phyloP scores from a whole-genome alignment of 2,888 invertebrate species.

The Xylota sylvarum region DNA sequence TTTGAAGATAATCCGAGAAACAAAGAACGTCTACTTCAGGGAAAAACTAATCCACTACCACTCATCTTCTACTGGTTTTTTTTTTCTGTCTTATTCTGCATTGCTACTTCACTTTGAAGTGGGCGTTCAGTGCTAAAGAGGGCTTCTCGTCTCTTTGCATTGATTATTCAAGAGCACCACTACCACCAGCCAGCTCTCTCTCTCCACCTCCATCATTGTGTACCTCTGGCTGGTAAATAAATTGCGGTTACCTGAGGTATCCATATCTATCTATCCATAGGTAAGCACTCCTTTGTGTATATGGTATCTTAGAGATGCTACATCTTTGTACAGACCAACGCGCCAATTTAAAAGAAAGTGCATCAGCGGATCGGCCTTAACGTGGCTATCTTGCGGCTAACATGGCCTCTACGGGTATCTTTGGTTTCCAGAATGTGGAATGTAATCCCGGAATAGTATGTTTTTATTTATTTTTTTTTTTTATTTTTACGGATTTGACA shows the following conservation, averaged over 20 bases:
- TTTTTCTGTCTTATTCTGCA: conserved; percentile 5
- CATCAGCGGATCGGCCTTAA: conserved; percentile 17
- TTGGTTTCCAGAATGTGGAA: conserved; percentile 3
- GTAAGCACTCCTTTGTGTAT: conserved; percentile 36
- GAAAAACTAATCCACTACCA: conserved; percentile 33
- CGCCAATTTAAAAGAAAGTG: conserved; percentile 27
- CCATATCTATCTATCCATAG: conserved; percentile 7
- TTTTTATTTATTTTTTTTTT: conserved; percentile 1
- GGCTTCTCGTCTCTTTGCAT: conserved; percentile 34
- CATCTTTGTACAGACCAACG: conserved; percentile 1
- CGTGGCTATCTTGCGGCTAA: neutral
- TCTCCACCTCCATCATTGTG: neutral
- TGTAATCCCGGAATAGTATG: conserved; percentile 14
- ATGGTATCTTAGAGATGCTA: neutral
- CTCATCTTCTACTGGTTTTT: conserved; percentile 13
- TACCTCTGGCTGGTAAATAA: neutral
- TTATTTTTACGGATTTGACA: conserved; percentile 28
- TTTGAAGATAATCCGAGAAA: conserved; percentile 33
- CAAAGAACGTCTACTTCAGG: conserved; percentile 33
- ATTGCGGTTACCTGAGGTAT: conserved; percentile 31
- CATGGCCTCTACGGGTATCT: neutral
- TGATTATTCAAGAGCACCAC: conserved; percentile 46
- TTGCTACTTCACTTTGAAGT: conserved; percentile 33
- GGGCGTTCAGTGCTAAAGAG: conserved; percentile 36
- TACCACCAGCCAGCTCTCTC: neutral